Evolutionary conservation across 2,113 vertebrate genomes (phyloP), one percentile per base, ranked within the genome.

Genomic region (Callipepla squamata): DNA sequence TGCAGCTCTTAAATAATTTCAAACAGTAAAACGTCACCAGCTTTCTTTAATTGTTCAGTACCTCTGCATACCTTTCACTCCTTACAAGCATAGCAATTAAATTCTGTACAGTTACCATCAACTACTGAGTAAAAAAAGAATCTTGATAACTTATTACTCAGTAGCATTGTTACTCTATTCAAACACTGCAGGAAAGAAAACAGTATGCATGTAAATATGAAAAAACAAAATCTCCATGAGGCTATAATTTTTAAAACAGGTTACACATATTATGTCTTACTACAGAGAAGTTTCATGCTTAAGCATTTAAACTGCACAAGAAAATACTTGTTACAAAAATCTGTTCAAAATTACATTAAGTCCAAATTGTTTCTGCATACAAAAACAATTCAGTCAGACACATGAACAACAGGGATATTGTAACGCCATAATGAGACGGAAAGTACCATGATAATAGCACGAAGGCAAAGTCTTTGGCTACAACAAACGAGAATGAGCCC

Each of bases 401-500:
- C 1, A 76, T 0, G 6, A 28, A 57, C 1, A 6, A 57, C 12
- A 55, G 5, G n/a, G 40, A 61, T 14, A 40, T 40, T 40, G 40
- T 40, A 40, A 40, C 40, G 13, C 40, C 40, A 40, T 40, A 40
- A 12, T 40, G 40, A 40, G 40, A 40, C 12, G 11, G 40, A 13
- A 40, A 40, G 12, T 40, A 40, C 40, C 40, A 40, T 5, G 13
- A 40, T 40, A 40, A 40, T 40, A 40, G 40, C 40, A 40, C 11
- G 40, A 12, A 40, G 40, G 40, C 40, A 12, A 40, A 40, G 12
- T 40, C 40, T 40, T 40, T 40, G 40, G 11, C 40, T 40, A 40
- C 40, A 40, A 40, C 11, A 40, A 40, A 40, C 13, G 40, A 40
- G 40, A 40, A 40, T 40, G 40, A 40, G 40, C 40, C 40, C 40